These are phyloP conservation scores for Speoplatyrhinus poulsoni DNA, from an alignment of 2,113 vertebrate genomes.

Conservation along the genomic window DNA sequence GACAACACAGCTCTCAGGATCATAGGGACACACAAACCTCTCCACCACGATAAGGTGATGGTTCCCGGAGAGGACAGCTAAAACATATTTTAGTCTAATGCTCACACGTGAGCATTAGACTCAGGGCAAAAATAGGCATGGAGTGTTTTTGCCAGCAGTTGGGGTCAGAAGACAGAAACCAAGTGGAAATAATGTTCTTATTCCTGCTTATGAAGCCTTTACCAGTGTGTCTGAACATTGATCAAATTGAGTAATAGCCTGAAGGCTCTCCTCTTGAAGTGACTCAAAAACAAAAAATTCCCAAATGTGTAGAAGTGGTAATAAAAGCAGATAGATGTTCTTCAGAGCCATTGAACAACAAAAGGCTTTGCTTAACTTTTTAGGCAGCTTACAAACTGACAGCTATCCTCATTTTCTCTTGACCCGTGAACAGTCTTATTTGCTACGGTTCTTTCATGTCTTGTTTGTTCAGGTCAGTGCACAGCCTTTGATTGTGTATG, in stretches of 20 bases:
- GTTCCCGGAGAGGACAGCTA: too few species aligned
- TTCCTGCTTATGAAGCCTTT: constrained; percentile 65
- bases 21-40: too few species aligned
- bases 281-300: constrained; percentile 27
- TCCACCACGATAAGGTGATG: too few species aligned
- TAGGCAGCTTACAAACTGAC: not conserved
- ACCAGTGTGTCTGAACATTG: constrained; percentile 41
- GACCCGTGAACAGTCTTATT: not conserved
- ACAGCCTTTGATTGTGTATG: constrained; percentile 4
- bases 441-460: not conserved
- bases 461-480: constrained; percentile 19
- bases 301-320: constrained; percentile 15
- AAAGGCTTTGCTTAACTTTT: not conserved
- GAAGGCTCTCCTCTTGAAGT: constrained; percentile 41
- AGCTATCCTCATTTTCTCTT: constrained; percentile 7
- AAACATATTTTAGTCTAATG: too few species aligned
- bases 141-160: constrained; percentile 24
- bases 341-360: constrained; percentile 34
- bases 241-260: constrained; percentile 59
- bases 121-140: constrained; percentile 28
- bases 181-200: constrained; percentile 10
- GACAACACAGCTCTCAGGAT: too few species aligned
- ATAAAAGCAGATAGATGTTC: constrained; percentile 9
- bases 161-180: constrained; percentile 43
- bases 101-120: constrained; percentile 38